Conservation (phyloP, 2,888 invertebrate genomes). For the Epirrita christyi region DNA sequence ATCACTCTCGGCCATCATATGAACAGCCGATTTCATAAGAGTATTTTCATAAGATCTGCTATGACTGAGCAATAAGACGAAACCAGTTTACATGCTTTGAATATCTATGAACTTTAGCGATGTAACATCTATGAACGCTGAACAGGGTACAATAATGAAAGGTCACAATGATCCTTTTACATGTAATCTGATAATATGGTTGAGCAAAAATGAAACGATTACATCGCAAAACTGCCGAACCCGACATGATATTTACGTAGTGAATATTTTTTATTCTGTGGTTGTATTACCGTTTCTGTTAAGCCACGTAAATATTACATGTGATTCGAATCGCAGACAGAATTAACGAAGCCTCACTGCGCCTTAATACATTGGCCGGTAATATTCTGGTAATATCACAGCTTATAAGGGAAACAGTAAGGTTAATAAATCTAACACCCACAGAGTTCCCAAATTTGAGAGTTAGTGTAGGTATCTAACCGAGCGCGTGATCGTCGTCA, state of each 20-base stretch:
- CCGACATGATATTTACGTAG: constrained; percentile 6
- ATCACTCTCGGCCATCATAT: too few relatives aligned
- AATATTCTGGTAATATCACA: constrained; percentile 27
- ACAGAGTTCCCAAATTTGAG: background rate
- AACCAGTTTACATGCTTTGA: too few relatives aligned
- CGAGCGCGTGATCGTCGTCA: too few relatives aligned
- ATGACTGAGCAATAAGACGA: too few relatives aligned
- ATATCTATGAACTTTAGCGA: constrained; percentile 1
- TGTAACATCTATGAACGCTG: background rate
- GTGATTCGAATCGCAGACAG: constrained; percentile 32
- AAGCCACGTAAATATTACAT: constrained; percentile 29
- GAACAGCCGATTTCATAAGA: too few relatives aligned
- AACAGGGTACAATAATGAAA: background rate
- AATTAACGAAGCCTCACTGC: constrained; percentile 32
- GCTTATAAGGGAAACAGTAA: constrained; percentile 5
- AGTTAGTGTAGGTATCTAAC: too few relatives aligned
- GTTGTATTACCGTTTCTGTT: constrained; percentile 21
- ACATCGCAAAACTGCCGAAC: constrained; percentile 10
- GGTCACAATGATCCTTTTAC: background rate
- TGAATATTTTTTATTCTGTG: constrained; percentile 6
- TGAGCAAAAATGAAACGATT: constrained; percentile 14
- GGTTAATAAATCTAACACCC: background rate
- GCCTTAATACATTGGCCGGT: constrained; percentile 33
- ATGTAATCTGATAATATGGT: constrained; percentile 7
- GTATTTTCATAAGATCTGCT: too few relatives aligned